Evolutionary conservation across 1,140 invertebrate species (phyloP), one percentile per base, ranked within the genome.

Genomic region (Stegodyphus mimosarum): DNA sequence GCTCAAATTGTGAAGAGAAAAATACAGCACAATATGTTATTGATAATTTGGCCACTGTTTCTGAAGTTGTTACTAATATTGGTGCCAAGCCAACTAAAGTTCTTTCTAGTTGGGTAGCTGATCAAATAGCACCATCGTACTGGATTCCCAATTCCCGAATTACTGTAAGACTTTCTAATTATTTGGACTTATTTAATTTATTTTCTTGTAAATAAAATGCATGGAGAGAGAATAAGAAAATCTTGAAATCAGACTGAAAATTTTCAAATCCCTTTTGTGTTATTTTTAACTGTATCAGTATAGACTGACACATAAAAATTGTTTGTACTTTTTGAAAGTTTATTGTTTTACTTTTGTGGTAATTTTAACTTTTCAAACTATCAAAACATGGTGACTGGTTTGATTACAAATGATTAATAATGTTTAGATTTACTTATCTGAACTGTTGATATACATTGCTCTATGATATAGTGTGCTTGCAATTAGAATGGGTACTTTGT

Each of bases 61-160:
- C 93, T 0, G 94, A 95, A 88, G 93, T 93, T 33, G 93, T 96
- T 9, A 91, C 92, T 5, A 94, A 91, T 88, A 93, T 95, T 9
- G 93, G 94, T 10, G 91, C 94, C 5, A 93, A 94, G 83, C 95
- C 95, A 13, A 93, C 95, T 2, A 94, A 93, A 89, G 91, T 92
- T 0, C 33, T 96, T 0, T 92, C 92, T 7, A 93, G 94, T 83
- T 95, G 94, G 94, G 92, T 95, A 4, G 93, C 95, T 3, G 95
- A 96, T 90, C 93, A 94, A 89, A 93, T 94, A 79, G 94, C 94
- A 15, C 95, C 95, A 2, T 92, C 92, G 33, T 96, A 96, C 90
- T 96, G 95, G 95, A 92, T 93, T 66, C 94, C 95, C 9, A 96
- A 96, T 90, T 91, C 93, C 86, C 93, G 95, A 89, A 95, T 96